Evolutionary conservation across 2,888 invertebrate species (phyloP), one percentile per base, ranked within the genome.

Genomic region (Fragum sueziense): DNA sequence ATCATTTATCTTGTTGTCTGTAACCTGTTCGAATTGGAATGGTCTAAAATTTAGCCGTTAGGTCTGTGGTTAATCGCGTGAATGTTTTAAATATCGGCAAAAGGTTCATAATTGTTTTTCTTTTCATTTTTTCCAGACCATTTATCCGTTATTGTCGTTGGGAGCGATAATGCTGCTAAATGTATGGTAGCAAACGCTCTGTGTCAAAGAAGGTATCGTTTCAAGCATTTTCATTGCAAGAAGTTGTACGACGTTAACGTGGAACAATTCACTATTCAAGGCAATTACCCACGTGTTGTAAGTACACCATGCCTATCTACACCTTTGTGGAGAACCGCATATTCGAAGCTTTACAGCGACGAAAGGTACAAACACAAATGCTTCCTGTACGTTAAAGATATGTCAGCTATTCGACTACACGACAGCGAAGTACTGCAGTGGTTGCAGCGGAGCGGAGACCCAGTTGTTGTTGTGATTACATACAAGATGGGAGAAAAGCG

Each of bases 181-280:
- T 65, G 65, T n/a, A 20, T 27, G n/a, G 65, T 65, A 20, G 65
- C 65, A 11, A 65, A 65, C 20, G 65, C 34, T 34, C 22, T 65
- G 7, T 34, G 22, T 34, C 31, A 34, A 20, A 4, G 17, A 20
- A 65, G 33, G n/a, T 14, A 29, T n/a, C 33, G 33, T 7, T 65
- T 65, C 34, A 65, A 65, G 29, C 65, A 33, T 9, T 65, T 65
- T 65, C 7, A 29, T 20, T 65, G 65, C 34, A 65, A n/a, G 4
- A 2, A 7, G 20, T 34, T 29, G 22, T 20, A 20, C 14, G 34
- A 17, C 4, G 29, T 7, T 33, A 11, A 9, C 2, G 33, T 65
- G 7, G 20, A 11, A 34, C 31, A 65, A 20, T 34, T 33, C n/a
- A 52, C 52, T 11, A 17, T n/a, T 11, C n/a, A 17, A 22, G 52